Base-by-base conservation (phyloP, 2,113 vertebrate species). In the Odobenus rosmarus region DNA sequence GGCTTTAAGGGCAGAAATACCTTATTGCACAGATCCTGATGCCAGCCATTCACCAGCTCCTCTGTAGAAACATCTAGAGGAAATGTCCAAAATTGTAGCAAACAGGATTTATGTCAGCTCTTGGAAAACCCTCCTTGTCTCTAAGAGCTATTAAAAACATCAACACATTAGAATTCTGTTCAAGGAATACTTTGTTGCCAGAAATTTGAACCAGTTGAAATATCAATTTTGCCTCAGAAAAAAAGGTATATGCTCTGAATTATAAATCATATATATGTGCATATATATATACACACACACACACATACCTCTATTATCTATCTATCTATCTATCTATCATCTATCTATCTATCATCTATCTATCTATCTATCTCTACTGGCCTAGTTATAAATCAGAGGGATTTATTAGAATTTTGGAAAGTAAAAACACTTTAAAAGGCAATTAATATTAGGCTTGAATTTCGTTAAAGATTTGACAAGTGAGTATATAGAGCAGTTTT, bases 161-260 rank as follows among this genome's bases (percentile, higher is more conserved):
- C 76, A 97, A 62, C 51, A 87, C 3, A 9, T 85, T 90, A 79
- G 61, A 91, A 55, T 88, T 86, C 79, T 96, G 49, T 93, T 96
- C 90, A 92, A 97, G 62, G 69, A 95, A 77, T 95, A 96, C 88
- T 96, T 51, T 39, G 33, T 80, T 97, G 76, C 39, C 42, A 96
- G 84, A 95, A 95, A 95, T 96, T 90, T 94, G 51, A 97, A 95
- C 67, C 55, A 84, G 26, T 79, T 82, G 74, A 93, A 97, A 92
- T 97, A 92, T 69, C 69, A 93, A 55, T 83, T 84, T 90, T 96
- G 51, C 69, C 42, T 93, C 76, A 55, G 69, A 95, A 97, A 97
- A 88, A 89, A 69, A 84, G 31, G 46, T 94, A 77, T 42, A 88
- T 81, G 46, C 15, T 81, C 49, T 90, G 57, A 95, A 92, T 95